Conservation (phyloP, 2,888 invertebrate genomes). For the Falcaria lacertinaria region DNA sequence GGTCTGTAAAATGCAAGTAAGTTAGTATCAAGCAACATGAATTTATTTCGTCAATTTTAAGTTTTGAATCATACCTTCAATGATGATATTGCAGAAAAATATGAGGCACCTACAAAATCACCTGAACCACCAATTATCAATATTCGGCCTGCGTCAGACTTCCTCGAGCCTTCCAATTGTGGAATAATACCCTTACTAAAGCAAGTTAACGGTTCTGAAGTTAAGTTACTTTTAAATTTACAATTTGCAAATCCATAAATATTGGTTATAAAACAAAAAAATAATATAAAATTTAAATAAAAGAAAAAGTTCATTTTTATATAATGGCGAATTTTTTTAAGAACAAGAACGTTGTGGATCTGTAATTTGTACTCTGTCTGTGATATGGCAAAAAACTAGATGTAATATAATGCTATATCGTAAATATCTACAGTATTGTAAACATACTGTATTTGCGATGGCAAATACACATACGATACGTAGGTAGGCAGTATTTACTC, state of each 20-base stretch:
- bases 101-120: slow-evolving; percentile 98
- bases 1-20: too few relatives aligned
- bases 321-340: too few relatives aligned
- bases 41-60: not conserved
- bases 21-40: too few relatives aligned
- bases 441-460: too few relatives aligned
- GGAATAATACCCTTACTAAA: slow-evolving; percentile 46
- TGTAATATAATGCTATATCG: too few relatives aligned
- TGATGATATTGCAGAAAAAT: slow-evolving; percentile 94
- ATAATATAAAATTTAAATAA: not conserved
- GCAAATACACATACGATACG: too few relatives aligned
- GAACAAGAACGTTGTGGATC: too few relatives aligned
- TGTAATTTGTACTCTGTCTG: too few relatives aligned
- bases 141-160: slow-evolving; percentile 95
- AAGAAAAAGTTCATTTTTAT: too few relatives aligned
- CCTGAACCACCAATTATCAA: slow-evolving; percentile 95
- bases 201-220: slow-evolving; percentile 23
- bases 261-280: not conserved
- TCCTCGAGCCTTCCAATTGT: slow-evolving; percentile 58
- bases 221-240: slow-evolving; percentile 14
- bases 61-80: slow-evolving; percentile 75
- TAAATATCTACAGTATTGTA: too few relatives aligned
- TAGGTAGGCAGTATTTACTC: too few relatives aligned
- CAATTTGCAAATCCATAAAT: slow-evolving; percentile 10
- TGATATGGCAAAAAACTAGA: too few relatives aligned